Base-by-base conservation (phyloP, 2,888 invertebrate genomes). In the Pelosia muscerda region DNA sequence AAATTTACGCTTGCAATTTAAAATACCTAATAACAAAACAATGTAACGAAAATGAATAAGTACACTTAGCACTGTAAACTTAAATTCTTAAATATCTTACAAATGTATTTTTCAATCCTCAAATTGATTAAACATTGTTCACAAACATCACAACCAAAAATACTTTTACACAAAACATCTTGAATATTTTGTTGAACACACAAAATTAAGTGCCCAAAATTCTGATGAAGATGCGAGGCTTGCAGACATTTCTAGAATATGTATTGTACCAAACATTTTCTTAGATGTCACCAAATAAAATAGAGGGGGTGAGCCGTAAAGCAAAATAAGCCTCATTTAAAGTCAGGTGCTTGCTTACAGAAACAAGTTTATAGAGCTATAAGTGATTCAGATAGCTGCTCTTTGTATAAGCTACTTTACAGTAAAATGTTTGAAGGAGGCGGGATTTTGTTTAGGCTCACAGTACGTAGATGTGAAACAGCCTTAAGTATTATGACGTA, bases 251-350 rank as follows among this genome's bases (percentile, higher is more conserved):
- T 23, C 57, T 53, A 66, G 49, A 66, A 66, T 57, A 42, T 55
- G 31, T 63, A 56, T 63, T 54, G 34, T 34, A 49, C 22, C 34
- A 67, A 61, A n/a, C 69, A 73, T 69, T 70, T 62, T 70, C 69
- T 77, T 49, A 60, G 67, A 72, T 79, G 76, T 72, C 57, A 58
- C 63, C 66, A 66, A 63, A 69, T 54, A 79, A 74, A 78, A 60
- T 56, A 49, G 56, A 60, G 60, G 66, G 58, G 63, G n/a, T 68
- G 49, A 31, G 56, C 38, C 72, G 61, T 80, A 71, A 77, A 76
- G 64, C 58, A 69, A 75, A 79, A 80, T 74, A 74, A 74, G 78
- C 55, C 31, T 61, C 59, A 77, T 80, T 80, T 72, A 72, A 58
- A 76, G 70, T 77, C 78, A 76, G 74, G 76, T 80, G 59, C 42